phyloP scores from a whole-genome alignment of 1,140 invertebrate genomes.

The Scaptomyza pallida region DNA sequence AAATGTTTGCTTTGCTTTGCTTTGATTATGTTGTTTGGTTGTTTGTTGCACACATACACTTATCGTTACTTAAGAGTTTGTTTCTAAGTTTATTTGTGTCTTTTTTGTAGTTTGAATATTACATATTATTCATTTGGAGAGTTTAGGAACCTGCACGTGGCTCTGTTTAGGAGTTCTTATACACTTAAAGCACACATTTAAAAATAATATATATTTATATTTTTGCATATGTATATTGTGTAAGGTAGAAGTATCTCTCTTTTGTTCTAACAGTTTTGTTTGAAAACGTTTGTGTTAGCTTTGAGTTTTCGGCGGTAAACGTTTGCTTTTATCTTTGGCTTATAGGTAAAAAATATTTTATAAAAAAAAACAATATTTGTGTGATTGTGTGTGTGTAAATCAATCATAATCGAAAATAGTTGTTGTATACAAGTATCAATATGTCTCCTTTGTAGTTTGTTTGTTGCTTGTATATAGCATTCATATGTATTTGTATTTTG shows the following conservation, averaged over 20 bases:
- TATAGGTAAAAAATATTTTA: conserved; percentile 45
- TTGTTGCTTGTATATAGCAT: conserved; percentile 68
- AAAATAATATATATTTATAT: conserved; percentile 49
- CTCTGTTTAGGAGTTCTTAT: conserved; percentile 40
- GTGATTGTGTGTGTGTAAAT: conserved; percentile 32
- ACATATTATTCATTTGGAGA: conserved; percentile 38
- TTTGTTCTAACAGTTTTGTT: conserved; percentile 4
- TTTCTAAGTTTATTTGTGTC: conserved; percentile 23
- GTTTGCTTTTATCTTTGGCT: conserved; percentile 54
- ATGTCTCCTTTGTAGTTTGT: conserved; percentile 16
- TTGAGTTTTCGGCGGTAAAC: conserved; percentile 46
- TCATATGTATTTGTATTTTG: conserved; percentile 49
- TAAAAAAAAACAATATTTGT: conserved; percentile 32
- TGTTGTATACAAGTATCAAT: conserved; percentile 23
- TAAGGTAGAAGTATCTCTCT: conserved; percentile 6
- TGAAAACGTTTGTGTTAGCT: conserved; percentile 23
- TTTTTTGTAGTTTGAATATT: conserved; percentile 18
- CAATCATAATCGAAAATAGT: conserved; percentile 66
- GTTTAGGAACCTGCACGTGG: conserved; percentile 69
- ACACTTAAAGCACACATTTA: conserved; percentile 53
- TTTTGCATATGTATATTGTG: too few relatives aligned
- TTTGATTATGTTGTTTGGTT: conserved; percentile 46
- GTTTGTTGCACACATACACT: conserved; percentile 43
- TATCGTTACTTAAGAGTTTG: conserved; percentile 45
- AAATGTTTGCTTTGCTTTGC: conserved; percentile 21